Evolutionary conservation across 2,888 invertebrate genomes (phyloP).

Genomic region (Galeopsomyia nigrocyanea): DNA sequence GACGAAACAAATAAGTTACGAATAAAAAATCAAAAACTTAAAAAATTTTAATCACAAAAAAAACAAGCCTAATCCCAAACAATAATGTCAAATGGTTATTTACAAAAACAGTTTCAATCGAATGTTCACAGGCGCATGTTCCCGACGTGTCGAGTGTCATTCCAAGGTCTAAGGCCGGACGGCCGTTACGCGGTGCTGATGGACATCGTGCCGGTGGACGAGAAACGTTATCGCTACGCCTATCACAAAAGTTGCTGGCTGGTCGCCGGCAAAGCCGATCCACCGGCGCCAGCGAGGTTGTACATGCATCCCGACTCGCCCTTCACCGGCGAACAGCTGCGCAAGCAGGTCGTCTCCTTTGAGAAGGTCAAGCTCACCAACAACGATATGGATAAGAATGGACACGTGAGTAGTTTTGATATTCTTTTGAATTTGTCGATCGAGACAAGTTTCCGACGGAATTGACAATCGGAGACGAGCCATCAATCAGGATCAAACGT

Average conservation of each 20-base stretch:
- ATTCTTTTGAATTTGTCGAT: neutral
- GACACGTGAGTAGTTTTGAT: slow-evolving; percentile 81
- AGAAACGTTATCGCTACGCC: slow-evolving; percentile 96
- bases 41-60: too few relatives aligned
- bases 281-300: slow-evolving; percentile 91
- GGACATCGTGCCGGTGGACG: slow-evolving; percentile 97
- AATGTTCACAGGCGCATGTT: slow-evolving; percentile 89
- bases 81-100: too few relatives aligned
- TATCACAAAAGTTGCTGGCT: slow-evolving; percentile 99
- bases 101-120: too few relatives aligned
- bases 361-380: slow-evolving; percentile 99
- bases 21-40: too few relatives aligned
- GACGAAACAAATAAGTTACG: too few relatives aligned
- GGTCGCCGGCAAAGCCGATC: slow-evolving; percentile 98
- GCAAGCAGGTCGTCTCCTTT: slow-evolving; percentile 97
- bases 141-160: slow-evolving; percentile 76
- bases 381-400: slow-evolving; percentile 96
- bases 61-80: too few relatives aligned
- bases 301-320: slow-evolving; percentile 98
- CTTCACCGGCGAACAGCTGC: slow-evolving; percentile 93
- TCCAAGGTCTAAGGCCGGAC: slow-evolving; percentile 86
- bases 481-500: too few relatives aligned
- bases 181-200: slow-evolving; percentile 93
- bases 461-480: too few relatives aligned
- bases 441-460: too few relatives aligned